Base-by-base conservation (phyloP, 64 coral and sea anemone genomes). In the Trachythela sp. region DNA sequence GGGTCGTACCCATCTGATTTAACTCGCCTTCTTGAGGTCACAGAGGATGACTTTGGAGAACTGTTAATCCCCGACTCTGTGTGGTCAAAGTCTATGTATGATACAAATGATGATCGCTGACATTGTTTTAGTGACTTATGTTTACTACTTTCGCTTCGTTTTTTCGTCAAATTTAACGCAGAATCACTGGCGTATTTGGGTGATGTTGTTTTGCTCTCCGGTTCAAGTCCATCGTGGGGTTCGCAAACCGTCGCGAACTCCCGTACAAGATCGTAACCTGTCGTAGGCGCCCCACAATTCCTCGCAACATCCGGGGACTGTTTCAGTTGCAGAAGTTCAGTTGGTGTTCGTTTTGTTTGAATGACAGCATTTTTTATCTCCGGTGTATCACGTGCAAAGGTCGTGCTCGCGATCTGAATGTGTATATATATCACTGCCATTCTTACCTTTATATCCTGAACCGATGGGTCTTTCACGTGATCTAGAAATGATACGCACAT, bases 181-280 rank as follows among this genome's bases (percentile, higher is more conserved):
- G 75, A 34, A 22, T 80, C 75, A 36, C 75, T 80, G 4, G 33
- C 75, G 37, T 80, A 80, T 22, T 80, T 80, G 13, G 75, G 33
- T 8, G 75, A 80, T 4, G 75, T 80, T 2, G 32, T 9, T 27
- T 64, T 64, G 33, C 30, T 35, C 32, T 35, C 33, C 4, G 33
- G 31, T 35, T 30, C 37, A 17, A n/a, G 20, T 22, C 20, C 59
- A 68, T 7, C 18, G 59, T 22, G 20, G 20, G 4, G 2, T 30
- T 80, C 75, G 75, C 75, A 80, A 35, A 29, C 31, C 15, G 75
- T 14, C 75, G 75, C 26, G 37, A 80, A 80, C 75, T 80, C 75
- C 33, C 75, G 31, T 80, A 80, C 26, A 35, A 80, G 13, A 8
- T 80, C 75, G 75, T 80, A 80, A 1, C 75, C 37, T 13, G 31